phyloP scores from a whole-genome alignment of 2,797 vertebrate genomes.

The Eulemur coronatus region DNA sequence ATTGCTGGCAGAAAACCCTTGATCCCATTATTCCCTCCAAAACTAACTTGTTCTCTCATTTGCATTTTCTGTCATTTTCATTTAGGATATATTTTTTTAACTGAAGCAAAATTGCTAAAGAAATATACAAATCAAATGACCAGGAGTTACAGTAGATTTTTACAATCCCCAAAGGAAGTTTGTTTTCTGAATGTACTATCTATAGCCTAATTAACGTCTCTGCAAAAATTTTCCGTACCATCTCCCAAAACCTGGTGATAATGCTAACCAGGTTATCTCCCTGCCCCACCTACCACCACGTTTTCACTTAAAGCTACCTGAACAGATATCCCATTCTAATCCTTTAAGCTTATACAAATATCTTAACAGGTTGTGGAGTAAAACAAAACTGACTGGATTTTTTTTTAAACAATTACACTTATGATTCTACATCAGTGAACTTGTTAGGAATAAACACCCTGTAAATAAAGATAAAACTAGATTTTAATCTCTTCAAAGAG shows the following conservation, averaged over 20 bases:
- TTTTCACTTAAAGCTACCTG: neutral
- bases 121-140: neutral
- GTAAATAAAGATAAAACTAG: neutral
- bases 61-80: neutral
- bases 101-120: neutral
- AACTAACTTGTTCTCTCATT: neutral
- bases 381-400: neutral
- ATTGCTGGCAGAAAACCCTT: neutral
- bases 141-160: neutral
- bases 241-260: neutral
- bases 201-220: neutral
- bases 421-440: neutral
- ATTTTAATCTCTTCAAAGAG: neutral
- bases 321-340: neutral
- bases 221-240: neutral
- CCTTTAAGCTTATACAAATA: neutral
- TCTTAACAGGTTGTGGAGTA: neutral
- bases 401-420: neutral
- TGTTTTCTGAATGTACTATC: neutral
- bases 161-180: neutral
- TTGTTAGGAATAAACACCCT: neutral
- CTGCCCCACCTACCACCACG: accelerated
- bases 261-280: neutral
- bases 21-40: neutral
- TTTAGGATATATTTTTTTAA: neutral